Evolutionary conservation across 2,888 invertebrate genomes (phyloP), one percentile per base, ranked within the genome.

Genomic region (Cynaeus angustus): DNA sequence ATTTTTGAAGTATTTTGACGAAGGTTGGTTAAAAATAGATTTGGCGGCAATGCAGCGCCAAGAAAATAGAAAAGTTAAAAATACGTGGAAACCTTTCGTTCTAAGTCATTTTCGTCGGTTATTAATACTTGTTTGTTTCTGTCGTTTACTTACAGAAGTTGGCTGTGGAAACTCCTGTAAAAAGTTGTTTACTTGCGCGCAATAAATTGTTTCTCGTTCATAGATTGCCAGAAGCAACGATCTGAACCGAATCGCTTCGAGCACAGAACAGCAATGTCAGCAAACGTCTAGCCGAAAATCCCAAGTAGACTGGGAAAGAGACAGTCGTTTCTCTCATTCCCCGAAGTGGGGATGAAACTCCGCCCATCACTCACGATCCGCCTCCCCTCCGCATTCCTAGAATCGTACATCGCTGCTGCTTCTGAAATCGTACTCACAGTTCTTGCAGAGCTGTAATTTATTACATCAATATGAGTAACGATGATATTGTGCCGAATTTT

Each of bases 241-340:
- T 13, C 10, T 30, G 30, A 33, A 66, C 66, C 66, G 33, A 56
- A 38, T 48, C 10, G 56, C 56, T 56, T 58, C 46, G 30, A 56
- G 56, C 66, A 66, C 56, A n/a, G 56, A 66, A 66, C 58, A 48
- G 38, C 66, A 66, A 58, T 66, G 66, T 56, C 48, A 52, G 59
- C 53, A 45, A 43, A 56, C 14, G 38, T 46, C 38, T 50, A 10
- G 7, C 3, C 30, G 56, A 58, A 56, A 66, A 56, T 48, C 21
- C 58, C 50, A 16, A 37, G 26, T 55, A 56, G 48, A 66, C 66
- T 66, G 66, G 26, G 66, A 66, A 37, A 56, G 46, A 37, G 9
- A 33, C 33, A 21, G 41, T 64, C 13, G 28, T 9, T 55, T 37
- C 37, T 66, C 48, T 66, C 56, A 13, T 45, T 65, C 37, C 46